Conservation (phyloP, 2,797 vertebrate species). For the Thunnus albacares region DNA sequence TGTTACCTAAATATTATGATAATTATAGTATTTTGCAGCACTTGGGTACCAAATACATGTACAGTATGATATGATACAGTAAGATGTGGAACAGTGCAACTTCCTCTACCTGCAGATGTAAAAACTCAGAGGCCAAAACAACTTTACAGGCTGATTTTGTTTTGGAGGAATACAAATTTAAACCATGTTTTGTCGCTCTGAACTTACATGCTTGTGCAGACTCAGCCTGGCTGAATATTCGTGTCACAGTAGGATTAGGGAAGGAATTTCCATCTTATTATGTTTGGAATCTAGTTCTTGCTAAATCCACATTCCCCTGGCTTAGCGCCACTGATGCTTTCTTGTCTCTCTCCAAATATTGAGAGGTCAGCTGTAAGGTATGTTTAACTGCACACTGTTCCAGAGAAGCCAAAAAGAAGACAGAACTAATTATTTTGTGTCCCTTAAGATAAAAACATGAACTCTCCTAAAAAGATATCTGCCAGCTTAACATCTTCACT, state of each 20-base stretch:
- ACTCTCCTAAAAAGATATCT: slow-evolving; percentile 5
- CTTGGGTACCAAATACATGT: background rate
- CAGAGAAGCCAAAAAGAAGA: slow-evolving; percentile 22
- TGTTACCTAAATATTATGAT: background rate
- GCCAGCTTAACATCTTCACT: background rate
- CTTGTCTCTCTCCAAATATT: slow-evolving; percentile 61
- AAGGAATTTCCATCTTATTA: slow-evolving; percentile 82
- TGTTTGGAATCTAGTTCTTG: slow-evolving; percentile 74
- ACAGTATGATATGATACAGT: background rate
- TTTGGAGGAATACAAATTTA: background rate
- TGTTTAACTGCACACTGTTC: slow-evolving; percentile 19
- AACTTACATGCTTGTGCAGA: slow-evolving; percentile 28
- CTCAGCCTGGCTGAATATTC: slow-evolving; percentile 39
- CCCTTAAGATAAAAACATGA: slow-evolving; percentile 6
- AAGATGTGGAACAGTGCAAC: background rate
- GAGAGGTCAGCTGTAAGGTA: slow-evolving; percentile 41
- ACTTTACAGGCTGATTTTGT: background rate
- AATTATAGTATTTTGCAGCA: background rate
- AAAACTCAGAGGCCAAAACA: background rate
- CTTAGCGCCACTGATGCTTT: slow-evolving; percentile 63
- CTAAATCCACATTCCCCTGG: slow-evolving; percentile 81
- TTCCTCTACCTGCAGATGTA: background rate
- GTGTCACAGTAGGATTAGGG: slow-evolving; percentile 79
- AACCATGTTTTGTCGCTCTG: slow-evolving; percentile 27
- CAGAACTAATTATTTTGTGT: background rate